Evolutionary conservation across 2,797 vertebrate genomes (phyloP), one percentile per base, ranked within the genome.

Genomic region (Taenioides sp.): DNA sequence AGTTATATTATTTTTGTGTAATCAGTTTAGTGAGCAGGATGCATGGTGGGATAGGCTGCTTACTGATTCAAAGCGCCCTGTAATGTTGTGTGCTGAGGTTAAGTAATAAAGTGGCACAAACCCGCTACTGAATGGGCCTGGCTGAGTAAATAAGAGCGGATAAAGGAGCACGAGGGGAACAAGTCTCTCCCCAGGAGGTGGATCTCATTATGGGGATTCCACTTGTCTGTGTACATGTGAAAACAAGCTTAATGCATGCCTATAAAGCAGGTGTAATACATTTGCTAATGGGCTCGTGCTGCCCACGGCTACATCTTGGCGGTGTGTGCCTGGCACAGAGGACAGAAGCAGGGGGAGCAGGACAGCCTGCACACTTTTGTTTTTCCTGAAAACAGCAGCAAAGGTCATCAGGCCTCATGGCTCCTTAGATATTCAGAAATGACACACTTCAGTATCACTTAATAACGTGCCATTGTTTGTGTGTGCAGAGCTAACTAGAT

Each of bases 131-230:
- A 92, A 92, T 91, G 87, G 88, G 86, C 84, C 84, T 77, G 55
- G 70, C 82, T 84, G 85, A 88, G 87, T 92, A 92, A 91, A 93
- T 91, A 91, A 90, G 86, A 90, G 82, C 79, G 89, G 86, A 87
- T 91, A 88, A 90, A 88, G 86, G 74, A 85, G 79, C 37, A 20
- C 70, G 69, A 74, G 80, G 78, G 75, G 84, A 83, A 78, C 84
- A 81, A 83, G 88, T 69, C 86, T 90, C 86, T 92, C 86, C 88
- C 85, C 84, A 78, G 91, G 91, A 92, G 89, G 86, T 87, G 90
- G 92, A 93, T 92, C 91, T 94, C 92, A 94, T 95, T 95, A 94
- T 92, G 84, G 84, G 89, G 89, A 90, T 91, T 90, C 92, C 88
- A 84, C 85, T 89, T 87, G 90, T 90, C 88, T 89, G 80, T 70